Conservation (phyloP, 1,140 invertebrate species). For the Arctopsyche grandis region DNA sequence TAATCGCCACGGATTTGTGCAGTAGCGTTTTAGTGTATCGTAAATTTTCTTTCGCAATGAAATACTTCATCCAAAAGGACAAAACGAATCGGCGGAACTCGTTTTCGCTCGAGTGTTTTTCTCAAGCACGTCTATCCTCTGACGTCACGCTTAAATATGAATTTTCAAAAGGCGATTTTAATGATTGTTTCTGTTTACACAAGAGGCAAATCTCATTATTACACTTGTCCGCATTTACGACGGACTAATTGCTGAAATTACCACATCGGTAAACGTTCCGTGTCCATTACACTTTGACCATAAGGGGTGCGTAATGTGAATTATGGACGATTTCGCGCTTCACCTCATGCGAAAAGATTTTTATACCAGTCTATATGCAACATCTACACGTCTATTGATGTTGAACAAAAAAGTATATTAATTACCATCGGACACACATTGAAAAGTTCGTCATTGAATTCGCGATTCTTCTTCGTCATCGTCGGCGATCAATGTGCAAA, state of each 20-base stretch:
- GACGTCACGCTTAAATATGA: background rate
- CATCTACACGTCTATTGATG: background rate
- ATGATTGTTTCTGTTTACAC: slow-evolving; percentile 12
- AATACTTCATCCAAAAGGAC: no score
- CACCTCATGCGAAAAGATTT: background rate
- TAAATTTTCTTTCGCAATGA: no score
- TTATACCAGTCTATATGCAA: no score
- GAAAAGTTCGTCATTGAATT: background rate
- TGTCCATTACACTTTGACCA: slow-evolving; percentile 5
- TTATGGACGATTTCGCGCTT: slow-evolving; percentile 11
- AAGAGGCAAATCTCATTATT: slow-evolving; percentile 26
- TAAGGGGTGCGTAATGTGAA: background rate
- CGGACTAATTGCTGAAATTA: slow-evolving; percentile 14
- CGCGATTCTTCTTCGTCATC: background rate
- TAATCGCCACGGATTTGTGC: background rate
- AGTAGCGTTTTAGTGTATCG: background rate
- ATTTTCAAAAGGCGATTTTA: background rate
- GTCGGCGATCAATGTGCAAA: background rate
- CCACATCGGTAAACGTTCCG: slow-evolving; percentile 1
- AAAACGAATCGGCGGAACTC: background rate
- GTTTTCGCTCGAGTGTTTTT: background rate
- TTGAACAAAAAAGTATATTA: slow-evolving; percentile 14
- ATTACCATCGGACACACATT: background rate
- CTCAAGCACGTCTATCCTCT: background rate
- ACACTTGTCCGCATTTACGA: slow-evolving; percentile 12